phyloP scores from a whole-genome alignment of 1,140 invertebrate genomes.

The Drosophila sproati region DNA sequence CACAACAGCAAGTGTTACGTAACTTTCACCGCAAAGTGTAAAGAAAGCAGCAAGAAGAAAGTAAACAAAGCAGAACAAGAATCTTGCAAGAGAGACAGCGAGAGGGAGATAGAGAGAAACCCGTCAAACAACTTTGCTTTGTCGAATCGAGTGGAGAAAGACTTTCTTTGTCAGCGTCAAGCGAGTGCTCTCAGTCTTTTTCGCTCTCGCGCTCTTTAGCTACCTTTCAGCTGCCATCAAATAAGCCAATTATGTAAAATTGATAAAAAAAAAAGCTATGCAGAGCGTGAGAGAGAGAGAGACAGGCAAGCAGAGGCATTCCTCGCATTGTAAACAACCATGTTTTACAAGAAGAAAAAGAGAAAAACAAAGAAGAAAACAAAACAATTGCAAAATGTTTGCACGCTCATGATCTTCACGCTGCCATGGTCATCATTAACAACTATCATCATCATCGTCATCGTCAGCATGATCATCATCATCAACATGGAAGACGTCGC shows the following conservation, averaged over 20 bases:
- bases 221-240: constrained; percentile 6
- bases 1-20: constrained; percentile 61
- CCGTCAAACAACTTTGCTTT: constrained; percentile 26
- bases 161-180: constrained; percentile 47
- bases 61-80: constrained; percentile 59
- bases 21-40: constrained; percentile 66
- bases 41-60: constrained; percentile 66
- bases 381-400: constrained; percentile 35
- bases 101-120: constrained; percentile 9
- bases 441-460: constrained; percentile 18
- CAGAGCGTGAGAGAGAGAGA: background rate
- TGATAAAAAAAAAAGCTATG: constrained; percentile 6
- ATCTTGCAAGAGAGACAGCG: constrained; percentile 9
- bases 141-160: constrained; percentile 32
- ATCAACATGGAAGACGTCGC: constrained; percentile 14
- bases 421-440: constrained; percentile 60
- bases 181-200: constrained; percentile 49
- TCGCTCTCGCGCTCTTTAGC: background rate
- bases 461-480: constrained; percentile 39
- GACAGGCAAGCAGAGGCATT: constrained; percentile 12
- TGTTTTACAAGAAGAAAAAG: background rate
- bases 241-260: constrained; percentile 18
- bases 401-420: constrained; percentile 64
- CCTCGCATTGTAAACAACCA: constrained; percentile 60
- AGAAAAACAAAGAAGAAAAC: constrained; percentile 37